Evolutionary conservation across 1,140 invertebrate species (phyloP).

Genomic region (Drosophila ohnishii): DNA sequence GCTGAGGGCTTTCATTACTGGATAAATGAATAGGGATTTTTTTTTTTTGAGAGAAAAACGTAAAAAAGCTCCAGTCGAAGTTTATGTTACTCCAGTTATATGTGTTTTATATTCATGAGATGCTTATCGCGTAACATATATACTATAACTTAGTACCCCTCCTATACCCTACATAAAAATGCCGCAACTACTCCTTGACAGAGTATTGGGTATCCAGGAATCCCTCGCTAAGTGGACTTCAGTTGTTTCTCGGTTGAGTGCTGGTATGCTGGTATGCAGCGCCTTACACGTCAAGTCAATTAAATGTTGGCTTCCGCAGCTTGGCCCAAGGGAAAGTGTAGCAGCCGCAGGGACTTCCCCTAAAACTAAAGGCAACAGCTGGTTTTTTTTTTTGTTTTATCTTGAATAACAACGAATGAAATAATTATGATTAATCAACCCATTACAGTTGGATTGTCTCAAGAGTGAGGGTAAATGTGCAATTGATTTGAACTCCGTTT

Average conservation of each 20-base stretch:
- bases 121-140: too few species aligned
- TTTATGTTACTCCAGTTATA: too few species aligned
- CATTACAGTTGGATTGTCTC: too few species aligned
- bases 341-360: slow-evolving; percentile 11
- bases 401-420: neutral
- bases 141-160: too few species aligned
- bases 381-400: neutral
- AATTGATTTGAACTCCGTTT: neutral
- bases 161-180: neutral
- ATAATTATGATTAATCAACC: neutral
- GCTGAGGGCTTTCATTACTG: slow-evolving; percentile 37
- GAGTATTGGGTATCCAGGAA: slow-evolving; percentile 14
- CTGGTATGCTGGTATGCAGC: slow-evolving; percentile 73
- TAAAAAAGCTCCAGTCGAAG: too few species aligned
- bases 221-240: slow-evolving; percentile 57
- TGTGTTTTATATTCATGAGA: too few species aligned
- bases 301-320: slow-evolving; percentile 77
- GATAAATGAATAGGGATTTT: slow-evolving; percentile 26
- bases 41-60: neutral
- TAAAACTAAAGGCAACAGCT: neutral
- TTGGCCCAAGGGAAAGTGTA: slow-evolving; percentile 65
- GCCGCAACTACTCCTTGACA: neutral
- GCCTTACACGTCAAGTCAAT: slow-evolving; percentile 81
- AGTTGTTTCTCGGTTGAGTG: slow-evolving; percentile 74
- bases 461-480: neutral